A percentile compares a stretch with the other conserved stretches of the same genome.
These are phyloP conservation scores for Volucella inflata DNA, from an alignment of 2,888 invertebrate genomes.

Conservation along the genomic window DNA sequence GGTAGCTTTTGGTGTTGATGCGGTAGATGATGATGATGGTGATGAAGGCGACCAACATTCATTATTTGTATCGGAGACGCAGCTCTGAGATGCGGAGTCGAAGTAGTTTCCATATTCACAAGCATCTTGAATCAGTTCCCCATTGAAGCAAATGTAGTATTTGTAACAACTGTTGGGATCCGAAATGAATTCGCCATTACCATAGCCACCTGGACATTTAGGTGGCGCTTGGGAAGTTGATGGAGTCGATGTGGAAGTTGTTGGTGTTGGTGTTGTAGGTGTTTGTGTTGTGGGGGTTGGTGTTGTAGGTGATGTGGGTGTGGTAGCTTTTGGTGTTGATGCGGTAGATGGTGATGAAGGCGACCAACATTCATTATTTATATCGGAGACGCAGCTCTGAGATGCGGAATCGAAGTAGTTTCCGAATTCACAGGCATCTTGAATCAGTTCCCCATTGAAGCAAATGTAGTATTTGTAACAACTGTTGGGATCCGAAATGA, in stretches of 20 bases:
- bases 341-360: neutral
- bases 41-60: slow-evolving; percentile 8
- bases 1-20: neutral
- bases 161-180: slow-evolving; percentile 76
- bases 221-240: neutral
- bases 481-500: slow-evolving; percentile 76
- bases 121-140: slow-evolving; percentile 65
- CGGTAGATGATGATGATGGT: neutral
- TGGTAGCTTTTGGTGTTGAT: slow-evolving; percentile 10
- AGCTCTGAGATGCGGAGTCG: slow-evolving; percentile 57
- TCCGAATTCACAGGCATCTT: slow-evolving; percentile 77
- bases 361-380: slow-evolving; percentile 35
- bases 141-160: slow-evolving; percentile 77
- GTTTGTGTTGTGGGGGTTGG: slow-evolving; percentile 7
- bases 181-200: slow-evolving; percentile 75
- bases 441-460: slow-evolving; percentile 74
- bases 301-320: neutral
- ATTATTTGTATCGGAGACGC: slow-evolving; percentile 77
- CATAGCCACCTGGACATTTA: slow-evolving; percentile 77
- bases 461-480: slow-evolving; percentile 79
- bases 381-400: slow-evolving; percentile 77
- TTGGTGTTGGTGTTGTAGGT: neutral
- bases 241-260: neutral
- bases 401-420: slow-evolving; percentile 77
- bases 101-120: slow-evolving; percentile 49